Evolutionary conservation across 1,140 invertebrate genomes (phyloP).

Genomic region (Bombus polaris): DNA sequence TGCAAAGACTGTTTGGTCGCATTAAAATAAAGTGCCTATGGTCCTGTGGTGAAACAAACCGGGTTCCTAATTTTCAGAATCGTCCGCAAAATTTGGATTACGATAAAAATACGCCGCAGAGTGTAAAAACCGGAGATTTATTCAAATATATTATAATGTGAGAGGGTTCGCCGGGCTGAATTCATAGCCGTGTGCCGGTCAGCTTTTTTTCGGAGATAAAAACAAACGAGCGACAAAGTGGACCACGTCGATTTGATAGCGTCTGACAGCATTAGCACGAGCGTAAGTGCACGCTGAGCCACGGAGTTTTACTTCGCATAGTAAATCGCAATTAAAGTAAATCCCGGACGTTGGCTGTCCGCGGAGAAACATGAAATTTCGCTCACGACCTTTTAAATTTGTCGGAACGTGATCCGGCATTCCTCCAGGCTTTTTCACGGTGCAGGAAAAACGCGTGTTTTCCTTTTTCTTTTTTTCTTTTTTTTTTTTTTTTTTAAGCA

Average conservation of each 20-base stretch:
- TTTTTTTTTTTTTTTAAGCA: neutral
- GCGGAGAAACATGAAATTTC: conserved; percentile 49
- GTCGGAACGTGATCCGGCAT: conserved; percentile 23
- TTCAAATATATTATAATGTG: conserved; percentile 32
- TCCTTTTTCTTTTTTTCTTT: too few species aligned
- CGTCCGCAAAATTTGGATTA: too few species aligned
- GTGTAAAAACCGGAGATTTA: conserved; percentile 3
- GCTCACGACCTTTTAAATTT: conserved; percentile 50
- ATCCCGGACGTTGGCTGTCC: conserved; percentile 40
- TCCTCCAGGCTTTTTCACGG: neutral
- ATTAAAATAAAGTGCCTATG: too few species aligned
- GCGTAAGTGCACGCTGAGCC: conserved; percentile 34
- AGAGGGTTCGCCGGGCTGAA: neutral
- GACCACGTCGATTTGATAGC: neutral
- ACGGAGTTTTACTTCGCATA: conserved; percentile 47
- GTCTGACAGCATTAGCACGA: neutral
- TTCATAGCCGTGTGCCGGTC: neutral
- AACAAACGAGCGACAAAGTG: conserved; percentile 16
- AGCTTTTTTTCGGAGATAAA: neutral
- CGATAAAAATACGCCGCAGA: neutral
- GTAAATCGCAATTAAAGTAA: conserved; percentile 63
- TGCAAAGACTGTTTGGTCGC: neutral
- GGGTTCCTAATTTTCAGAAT: neutral
- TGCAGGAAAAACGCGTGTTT: neutral
- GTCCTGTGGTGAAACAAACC: rapidly evolving